Conservation (phyloP, 2,888 invertebrate genomes). For the Mythimna ferrago region DNA sequence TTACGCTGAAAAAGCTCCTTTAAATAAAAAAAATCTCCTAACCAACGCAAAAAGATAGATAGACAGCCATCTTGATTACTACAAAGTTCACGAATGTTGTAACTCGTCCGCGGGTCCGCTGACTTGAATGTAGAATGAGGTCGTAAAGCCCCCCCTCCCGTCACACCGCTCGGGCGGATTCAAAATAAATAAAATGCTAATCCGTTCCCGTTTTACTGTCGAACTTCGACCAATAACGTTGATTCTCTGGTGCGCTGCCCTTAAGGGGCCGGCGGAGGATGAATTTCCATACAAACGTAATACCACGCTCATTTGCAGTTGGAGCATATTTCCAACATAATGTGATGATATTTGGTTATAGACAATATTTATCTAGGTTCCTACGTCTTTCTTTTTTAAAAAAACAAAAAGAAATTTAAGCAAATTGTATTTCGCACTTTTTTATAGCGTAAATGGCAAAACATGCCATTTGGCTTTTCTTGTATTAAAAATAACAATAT, state of each 20-base stretch:
- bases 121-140: slow-evolving; percentile 66
- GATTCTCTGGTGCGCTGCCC: slow-evolving; percentile 50
- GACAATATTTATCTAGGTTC: too few relatives aligned
- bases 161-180: slow-evolving; percentile 57
- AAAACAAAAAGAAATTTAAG: too few relatives aligned
- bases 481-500: too few relatives aligned
- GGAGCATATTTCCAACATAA: too few relatives aligned
- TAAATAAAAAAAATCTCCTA: slow-evolving; percentile 5
- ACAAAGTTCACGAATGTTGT: slow-evolving; percentile 62
- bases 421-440: too few relatives aligned
- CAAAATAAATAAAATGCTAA: slow-evolving; percentile 78
- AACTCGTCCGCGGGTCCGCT: slow-evolving; percentile 61
- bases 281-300: too few relatives aligned
- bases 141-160: slow-evolving; percentile 60
- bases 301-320: too few relatives aligned
- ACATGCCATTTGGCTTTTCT: too few relatives aligned
- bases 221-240: slow-evolving; percentile 72
- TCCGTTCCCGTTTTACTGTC: slow-evolving; percentile 74
- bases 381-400: too few relatives aligned
- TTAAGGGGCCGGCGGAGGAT: too few relatives aligned
- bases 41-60: slow-evolving; percentile 20
- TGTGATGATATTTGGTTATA: too few relatives aligned
- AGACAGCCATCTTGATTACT: slow-evolving; percentile 61
- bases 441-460: too few relatives aligned
- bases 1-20: slow-evolving; percentile 28